Conservation (phyloP, 2,797 vertebrate species). For the Sebastes alutus region DNA sequence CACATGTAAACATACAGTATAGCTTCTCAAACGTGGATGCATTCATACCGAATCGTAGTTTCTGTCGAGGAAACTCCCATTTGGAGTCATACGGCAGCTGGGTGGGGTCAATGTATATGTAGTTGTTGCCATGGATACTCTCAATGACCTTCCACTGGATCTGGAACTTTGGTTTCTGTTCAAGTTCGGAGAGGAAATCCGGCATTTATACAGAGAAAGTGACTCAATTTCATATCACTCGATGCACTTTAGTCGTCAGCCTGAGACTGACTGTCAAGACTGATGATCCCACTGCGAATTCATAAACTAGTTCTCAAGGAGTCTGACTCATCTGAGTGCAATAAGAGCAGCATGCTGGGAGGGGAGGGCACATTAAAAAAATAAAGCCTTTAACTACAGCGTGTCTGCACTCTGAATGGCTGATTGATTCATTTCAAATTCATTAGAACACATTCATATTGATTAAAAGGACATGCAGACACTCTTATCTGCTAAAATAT, state of each 20-base stretch:
- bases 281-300: constrained; percentile 45
- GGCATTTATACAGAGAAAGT: neutral
- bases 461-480: constrained; percentile 37
- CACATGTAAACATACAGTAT: neutral
- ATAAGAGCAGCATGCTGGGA: constrained; percentile 15
- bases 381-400: constrained; percentile 25
- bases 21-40: neutral
- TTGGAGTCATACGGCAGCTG: constrained; percentile 98
- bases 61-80: constrained; percentile 98
- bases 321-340: constrained; percentile 66
- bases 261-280: constrained; percentile 29
- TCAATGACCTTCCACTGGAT: constrained; percentile 99
- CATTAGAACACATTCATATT: constrained; percentile 62
- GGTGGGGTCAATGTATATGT: constrained; percentile 97
- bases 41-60: constrained; percentile 93
- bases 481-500: constrained; percentile 3
- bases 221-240: constrained; percentile 12
- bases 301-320: constrained; percentile 34
- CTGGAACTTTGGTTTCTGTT: constrained; percentile 98
- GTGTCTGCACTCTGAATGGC: constrained; percentile 29
- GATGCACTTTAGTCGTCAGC: constrained; percentile 35
- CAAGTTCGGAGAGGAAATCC: neutral
- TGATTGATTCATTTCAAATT: constrained; percentile 54
- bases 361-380: constrained; percentile 19
- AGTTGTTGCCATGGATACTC: constrained; percentile 98